Evolutionary conservation across 2,113 vertebrate species (phyloP).

Genomic region (Scartelaos histophorus): DNA sequence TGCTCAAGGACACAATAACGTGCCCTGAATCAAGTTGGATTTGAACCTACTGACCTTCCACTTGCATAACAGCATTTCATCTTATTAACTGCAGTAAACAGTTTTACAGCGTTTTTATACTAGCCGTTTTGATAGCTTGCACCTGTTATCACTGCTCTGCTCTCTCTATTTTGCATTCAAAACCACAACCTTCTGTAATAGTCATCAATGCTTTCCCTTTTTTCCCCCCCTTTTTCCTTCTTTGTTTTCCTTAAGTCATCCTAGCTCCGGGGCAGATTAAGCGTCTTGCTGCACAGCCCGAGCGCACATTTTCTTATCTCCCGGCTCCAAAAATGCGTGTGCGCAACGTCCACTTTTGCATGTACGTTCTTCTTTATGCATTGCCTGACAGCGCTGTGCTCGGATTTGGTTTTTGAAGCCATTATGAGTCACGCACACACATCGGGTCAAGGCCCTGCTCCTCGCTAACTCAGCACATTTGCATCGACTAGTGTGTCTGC

Average conservation of each 20-base stretch:
- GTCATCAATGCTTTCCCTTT: slow-evolving; percentile 27
- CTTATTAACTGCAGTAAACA: background rate
- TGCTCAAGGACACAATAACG: background rate
- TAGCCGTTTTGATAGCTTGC: background rate
- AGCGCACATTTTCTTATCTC: slow-evolving; percentile 50
- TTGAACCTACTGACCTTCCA: background rate
- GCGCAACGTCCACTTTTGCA: background rate
- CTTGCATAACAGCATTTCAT: background rate
- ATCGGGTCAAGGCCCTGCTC: slow-evolving; percentile 46
- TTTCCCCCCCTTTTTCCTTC: slow-evolving; percentile 24
- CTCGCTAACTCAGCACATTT: slow-evolving; percentile 62
- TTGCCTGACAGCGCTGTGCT: slow-evolving; percentile 28
- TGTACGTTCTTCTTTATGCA: slow-evolving; percentile 23
- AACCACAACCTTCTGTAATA: slow-evolving; percentile 40
- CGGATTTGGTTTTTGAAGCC: slow-evolving; percentile 46
- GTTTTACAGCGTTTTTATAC: background rate
- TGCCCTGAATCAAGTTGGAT: background rate
- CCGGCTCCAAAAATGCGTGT: slow-evolving; percentile 16
- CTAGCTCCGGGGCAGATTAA: slow-evolving; percentile 41
- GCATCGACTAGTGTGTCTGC: slow-evolving; percentile 12
- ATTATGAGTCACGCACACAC: slow-evolving; percentile 53
- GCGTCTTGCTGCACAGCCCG: slow-evolving; percentile 46
- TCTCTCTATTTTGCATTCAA: background rate
- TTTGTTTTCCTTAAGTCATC: slow-evolving; percentile 22
- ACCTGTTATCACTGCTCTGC: background rate